A percentile compares a stretch with the other conserved stretches of the same genome.
phyloP scores from a whole-genome alignment of 2,888 invertebrate species.

The Harpalus rubripes region DNA sequence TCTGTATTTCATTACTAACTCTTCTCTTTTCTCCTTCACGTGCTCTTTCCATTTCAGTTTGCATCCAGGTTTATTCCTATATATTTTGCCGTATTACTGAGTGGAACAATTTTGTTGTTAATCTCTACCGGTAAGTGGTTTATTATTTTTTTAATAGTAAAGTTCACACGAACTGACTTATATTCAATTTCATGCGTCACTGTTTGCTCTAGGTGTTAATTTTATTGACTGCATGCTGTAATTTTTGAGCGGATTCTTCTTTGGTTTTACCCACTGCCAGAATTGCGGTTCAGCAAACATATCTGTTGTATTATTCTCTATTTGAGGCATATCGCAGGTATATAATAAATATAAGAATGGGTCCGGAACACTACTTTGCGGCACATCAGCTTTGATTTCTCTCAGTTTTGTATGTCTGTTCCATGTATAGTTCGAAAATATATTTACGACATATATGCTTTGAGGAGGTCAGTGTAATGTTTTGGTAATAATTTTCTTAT shows the following conservation, averaged over 20 bases:
- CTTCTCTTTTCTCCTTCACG: conserved; percentile 68
- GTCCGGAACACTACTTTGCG: background rate
- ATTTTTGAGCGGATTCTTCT: conserved; percentile 19
- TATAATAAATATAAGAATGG: background rate
- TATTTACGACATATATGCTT: background rate
- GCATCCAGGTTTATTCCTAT: conserved; percentile 66
- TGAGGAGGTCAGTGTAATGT: background rate
- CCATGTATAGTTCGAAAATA: background rate
- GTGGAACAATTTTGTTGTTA: conserved; percentile 61
- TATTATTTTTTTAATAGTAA: conserved; percentile 33
- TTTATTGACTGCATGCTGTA: conserved; percentile 67
- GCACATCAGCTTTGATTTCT: background rate
- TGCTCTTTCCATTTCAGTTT: conserved; percentile 68
- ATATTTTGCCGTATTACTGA: conserved; percentile 58
- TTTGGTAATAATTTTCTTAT: conserved; percentile 26
- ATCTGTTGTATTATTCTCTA: background rate
- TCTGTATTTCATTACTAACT: conserved; percentile 67
- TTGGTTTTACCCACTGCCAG: conserved; percentile 48
- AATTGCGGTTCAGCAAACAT: conserved; percentile 58
- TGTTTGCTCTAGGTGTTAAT: conserved; percentile 68
- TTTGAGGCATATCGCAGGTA: conserved; percentile 59
- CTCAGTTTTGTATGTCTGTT: background rate
- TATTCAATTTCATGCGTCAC: conserved; percentile 68
- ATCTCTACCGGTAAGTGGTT: background rate
- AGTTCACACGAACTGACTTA: conserved; percentile 60